Base-by-base conservation (phyloP, 2,888 invertebrate genomes). In the Aspidapion aeneum region DNA sequence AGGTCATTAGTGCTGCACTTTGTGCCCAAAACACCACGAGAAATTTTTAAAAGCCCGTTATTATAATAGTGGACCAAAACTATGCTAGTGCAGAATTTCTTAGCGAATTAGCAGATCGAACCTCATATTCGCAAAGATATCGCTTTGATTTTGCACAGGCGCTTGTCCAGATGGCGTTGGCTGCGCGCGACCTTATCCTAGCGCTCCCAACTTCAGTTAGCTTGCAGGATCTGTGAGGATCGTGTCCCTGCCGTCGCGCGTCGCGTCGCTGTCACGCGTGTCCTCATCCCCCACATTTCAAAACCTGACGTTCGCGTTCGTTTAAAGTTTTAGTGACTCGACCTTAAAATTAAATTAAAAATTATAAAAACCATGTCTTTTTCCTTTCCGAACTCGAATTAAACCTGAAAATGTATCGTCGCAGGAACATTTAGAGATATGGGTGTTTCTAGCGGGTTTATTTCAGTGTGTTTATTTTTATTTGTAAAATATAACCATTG, bases 111-210 rank as follows among this genome's bases (percentile, higher is more conserved):
- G 74, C 77, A 76, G 77, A 78, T 79, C 78, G 78, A 79, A 78
- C 74, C n/a, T n/a, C n/a, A n/a, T n/a, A n/a, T 70, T 75, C 74
- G 75, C 75, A 35, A 35, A 35, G 35, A 35, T 35, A 3, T 73
- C 72, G 60, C 57, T 21, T 64, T 68, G 67, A 67, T 70, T 68
- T 70, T 68, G 69, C 74, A 71, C 82, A 84, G 78, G 62, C 79
- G 84, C 74, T 82, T 84, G 74, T 81, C 82, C 81, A 68, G 73
- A 81, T 66, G 73, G 71, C 74, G 78, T 81, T 67, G 71, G 76
- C 66, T 77, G 78, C 79, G 79, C 83, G 84, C 82, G 85, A 70
- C 83, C 83, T 82, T 71, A 73, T 73, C 77, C 75, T 71, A 75
- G 74, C 74, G 73, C 71, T 73, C 75, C 70, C 82, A 83, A 73